A percentile compares a stretch with the other conserved stretches of the same genome.
phyloP scores from a whole-genome alignment of 2,113 vertebrate species.

The Psophia crepitans region DNA sequence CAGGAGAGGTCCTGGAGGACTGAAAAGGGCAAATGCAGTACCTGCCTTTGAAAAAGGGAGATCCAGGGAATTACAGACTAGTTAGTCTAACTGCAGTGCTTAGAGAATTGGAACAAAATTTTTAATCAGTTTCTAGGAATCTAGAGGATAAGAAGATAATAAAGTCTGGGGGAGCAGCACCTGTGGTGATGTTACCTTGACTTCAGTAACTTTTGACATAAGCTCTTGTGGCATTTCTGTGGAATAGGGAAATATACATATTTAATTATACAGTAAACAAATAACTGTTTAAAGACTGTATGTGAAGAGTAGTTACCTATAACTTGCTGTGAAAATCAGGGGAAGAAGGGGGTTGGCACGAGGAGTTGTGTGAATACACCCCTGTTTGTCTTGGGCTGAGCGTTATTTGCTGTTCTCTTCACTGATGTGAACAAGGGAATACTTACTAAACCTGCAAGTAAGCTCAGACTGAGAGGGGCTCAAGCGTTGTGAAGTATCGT shows the following conservation, averaged over 20 bases:
- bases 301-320: not conserved
- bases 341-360: not conserved
- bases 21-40: slow-evolving; percentile 1
- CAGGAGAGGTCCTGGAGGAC: slow-evolving; percentile 30
- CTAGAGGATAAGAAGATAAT: not conserved
- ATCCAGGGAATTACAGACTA: not conserved
- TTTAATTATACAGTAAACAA: not conserved
- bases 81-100: not conserved
- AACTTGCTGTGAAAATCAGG: not conserved
- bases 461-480: not conserved
- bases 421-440: slow-evolving; percentile 15
- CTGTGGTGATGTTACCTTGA: not conserved
- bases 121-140: slow-evolving; percentile 24
- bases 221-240: not conserved
- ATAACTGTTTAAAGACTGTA: not conserved
- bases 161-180: not conserved
- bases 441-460: slow-evolving; percentile 16
- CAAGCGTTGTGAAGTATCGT: not conserved
- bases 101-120: not conserved
- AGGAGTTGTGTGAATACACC: slow-evolving; percentile 23
- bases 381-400: slow-evolving; percentile 61
- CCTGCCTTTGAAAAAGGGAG: not conserved
- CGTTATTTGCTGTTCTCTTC: slow-evolving; percentile 61
- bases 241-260: not conserved
- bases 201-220: not conserved